phyloP scores from a whole-genome alignment of 2,888 invertebrate genomes.

The Teleogryllus oceanicus region DNA sequence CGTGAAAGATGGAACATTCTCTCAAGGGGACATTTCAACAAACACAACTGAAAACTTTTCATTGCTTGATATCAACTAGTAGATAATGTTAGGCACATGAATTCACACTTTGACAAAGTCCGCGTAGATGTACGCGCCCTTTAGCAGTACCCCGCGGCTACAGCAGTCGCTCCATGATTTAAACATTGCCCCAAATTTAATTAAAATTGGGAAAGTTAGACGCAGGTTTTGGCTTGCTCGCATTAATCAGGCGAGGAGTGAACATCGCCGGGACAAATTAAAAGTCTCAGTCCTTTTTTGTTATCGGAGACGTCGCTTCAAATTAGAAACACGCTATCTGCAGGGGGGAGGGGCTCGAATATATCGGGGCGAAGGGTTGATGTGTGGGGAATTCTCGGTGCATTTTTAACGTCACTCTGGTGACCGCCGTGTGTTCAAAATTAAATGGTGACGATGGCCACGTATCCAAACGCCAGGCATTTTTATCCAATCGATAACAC shows the following conservation, averaged over 20 bases:
- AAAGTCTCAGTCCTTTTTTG: not conserved
- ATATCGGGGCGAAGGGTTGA: no score
- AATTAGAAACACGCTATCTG: not conserved
- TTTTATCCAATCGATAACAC: no score
- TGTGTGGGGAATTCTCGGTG: not conserved
- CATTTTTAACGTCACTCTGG: slow-evolving; percentile 3
- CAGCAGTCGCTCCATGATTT: not conserved
- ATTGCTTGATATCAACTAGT: no score
- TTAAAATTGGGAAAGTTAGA: slow-evolving; percentile 6
- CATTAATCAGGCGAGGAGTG: not conserved
- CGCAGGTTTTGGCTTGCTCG: slow-evolving; percentile 9
- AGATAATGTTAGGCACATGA: no score
- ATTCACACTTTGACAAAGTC: no score
- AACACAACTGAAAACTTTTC: no score
- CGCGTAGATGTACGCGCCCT: no score
- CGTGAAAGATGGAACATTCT: no score
- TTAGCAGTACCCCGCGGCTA: no score
- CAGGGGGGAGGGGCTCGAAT: not conserved
- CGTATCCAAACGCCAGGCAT: no score
- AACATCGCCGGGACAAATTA: not conserved
- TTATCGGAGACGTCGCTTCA: slow-evolving; percentile 7
- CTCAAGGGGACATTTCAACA: no score
- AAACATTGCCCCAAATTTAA: slow-evolving; percentile 18
- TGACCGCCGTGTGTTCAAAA: not conserved
- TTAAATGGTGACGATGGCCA: not conserved